Base-by-base conservation (phyloP, 2,888 invertebrate species). In the Andrena bicolor region DNA sequence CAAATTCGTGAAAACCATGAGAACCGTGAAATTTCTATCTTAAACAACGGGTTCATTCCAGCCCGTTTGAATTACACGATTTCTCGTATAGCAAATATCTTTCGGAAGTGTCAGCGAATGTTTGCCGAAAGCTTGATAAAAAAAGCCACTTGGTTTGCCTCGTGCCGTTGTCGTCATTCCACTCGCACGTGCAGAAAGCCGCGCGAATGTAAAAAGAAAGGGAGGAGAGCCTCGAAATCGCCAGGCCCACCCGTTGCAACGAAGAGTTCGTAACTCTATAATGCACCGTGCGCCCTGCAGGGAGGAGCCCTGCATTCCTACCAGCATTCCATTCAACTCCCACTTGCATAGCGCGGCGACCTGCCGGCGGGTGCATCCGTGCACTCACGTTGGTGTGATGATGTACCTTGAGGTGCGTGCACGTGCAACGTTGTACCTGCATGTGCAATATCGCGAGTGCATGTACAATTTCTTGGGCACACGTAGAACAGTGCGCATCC, bases 241-340 rank as follows among this genome's bases (percentile, higher is more conserved):
- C 80, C 76, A 48, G 81, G 86, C 71, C 80, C 88, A 83, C 85
- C 83, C 86, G 87, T 86, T 85, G 85, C 80, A 87, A 82, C 84
- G 74, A 87, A 87, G 80, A 84, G 87, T 88, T 88, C 84, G 88
- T 88, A 89, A 89, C 88, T 89, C 83, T 84, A 88, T 89, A 89
- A 89, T 89, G 88, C 87, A 87, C 76, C 76, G 76, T 82, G 86
- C 86, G 84, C 88, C 84, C 86, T 86, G 88, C 85, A 80, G 88
- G 88, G 88, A 86, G 83, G 88, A 87, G 81, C 70, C 83, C 80
- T 80, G 85, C 85, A 88, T 88, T 88, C 88, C 87, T 84, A 71
- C 85, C 87, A 85, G 82, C 89, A 89, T 89, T 89, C 89, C 89
- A 82, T 81, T 84, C 84, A 61, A 89, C 86, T 88, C 84, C 89